Base-by-base conservation (phyloP, 2,797 vertebrate species). In the Coracias cyanogaster region DNA sequence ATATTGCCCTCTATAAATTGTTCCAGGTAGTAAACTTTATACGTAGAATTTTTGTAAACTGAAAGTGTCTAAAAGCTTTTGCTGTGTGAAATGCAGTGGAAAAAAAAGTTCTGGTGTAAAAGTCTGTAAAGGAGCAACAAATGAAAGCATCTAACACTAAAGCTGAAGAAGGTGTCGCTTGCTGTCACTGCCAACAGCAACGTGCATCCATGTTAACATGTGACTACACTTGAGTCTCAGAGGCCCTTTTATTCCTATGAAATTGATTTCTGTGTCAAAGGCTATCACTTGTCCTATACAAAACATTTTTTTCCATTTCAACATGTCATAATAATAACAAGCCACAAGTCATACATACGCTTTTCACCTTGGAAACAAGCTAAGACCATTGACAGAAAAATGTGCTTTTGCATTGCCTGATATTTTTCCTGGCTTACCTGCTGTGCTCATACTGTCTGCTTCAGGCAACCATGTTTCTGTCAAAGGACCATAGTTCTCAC, bases 161-260 rank as follows among this genome's bases (percentile, higher is more conserved):
- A 86, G 16, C 22, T 79, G 26, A 82, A 60, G 79, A 79, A 57
- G 12, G 15, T 15, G 17, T 61, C 26, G 20, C 22, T 70, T 80
- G 15, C 20, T 55, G 33, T 76, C 3, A 0, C 31, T 72, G 41
- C 25, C 10, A 52, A 31, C 15, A 35, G 33, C 26, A 48, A 39
- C 0, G 0, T 61, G 19, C 4, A 6, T 46, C 54, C n/a, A 3
- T 19, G 20, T 7, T 19, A 52, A 26, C 1, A 3, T 0, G 0
- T 26, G 39, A 22, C 28, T 69, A 19, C 9, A 7, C 19, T 37
- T 52, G 46, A 41, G 29, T 78, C 49, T 52, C 60, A 37, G 28
- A 25, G 21, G 19, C 12, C 26, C 21, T 84, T 77, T 67, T 35
- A 33, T 39, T 52, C 4, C 22, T 31, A 37, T 86, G 48, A 74